Base-by-base conservation (phyloP, 2,797 vertebrate genomes). In the Acanthurus tractus region DNA sequence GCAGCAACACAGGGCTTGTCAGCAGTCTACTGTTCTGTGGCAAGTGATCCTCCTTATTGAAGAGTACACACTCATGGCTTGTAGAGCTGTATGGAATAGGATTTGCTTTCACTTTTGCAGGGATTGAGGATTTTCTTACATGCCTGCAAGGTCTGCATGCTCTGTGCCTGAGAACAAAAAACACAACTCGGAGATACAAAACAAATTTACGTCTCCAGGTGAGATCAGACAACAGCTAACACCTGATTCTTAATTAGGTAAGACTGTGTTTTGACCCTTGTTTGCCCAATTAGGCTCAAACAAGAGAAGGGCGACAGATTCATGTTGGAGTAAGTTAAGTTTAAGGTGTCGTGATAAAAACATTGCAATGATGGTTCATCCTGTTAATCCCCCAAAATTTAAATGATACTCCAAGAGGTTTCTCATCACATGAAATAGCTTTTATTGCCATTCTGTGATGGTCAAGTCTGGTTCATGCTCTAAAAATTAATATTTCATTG, bases 11-110 rank as follows among this genome's bases (percentile, higher is more conserved):
- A 15, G 34, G 55, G 50, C 56, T 10, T 29, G 62, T 83, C 72
- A 78, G 83, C 75, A 25, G 63, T 49, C 42, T n/a, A 15, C 85
- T 76, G 83, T 69, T 83, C 59, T 72, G 74, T 59, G 72, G 64
- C 15, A 63, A 85, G 83, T 71, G 70, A 78, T 63, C 61, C 75
- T 86, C 70, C 79, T 86, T 7, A 38, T 14, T 82, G 75, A 82
- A 78, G 82, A 73, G 77, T 53, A 50, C 79, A 68, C 78, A 77
- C 83, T 85, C 71, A 20, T 15, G 62, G 25, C 76, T 61, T 56
- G 81, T 36, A 34, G 62, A 70, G 70, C 69, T 67, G 0, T 50
- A 78, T 52, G 66, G 71, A 74, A 72, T 4, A 61, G 59, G 79
- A 66, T 76, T 74, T 70, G 53, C 38, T 64, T 75, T 66, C n/a